phyloP scores from a whole-genome alignment of 2,797 vertebrate species.

The Paramormyrops hopkinsi region DNA sequence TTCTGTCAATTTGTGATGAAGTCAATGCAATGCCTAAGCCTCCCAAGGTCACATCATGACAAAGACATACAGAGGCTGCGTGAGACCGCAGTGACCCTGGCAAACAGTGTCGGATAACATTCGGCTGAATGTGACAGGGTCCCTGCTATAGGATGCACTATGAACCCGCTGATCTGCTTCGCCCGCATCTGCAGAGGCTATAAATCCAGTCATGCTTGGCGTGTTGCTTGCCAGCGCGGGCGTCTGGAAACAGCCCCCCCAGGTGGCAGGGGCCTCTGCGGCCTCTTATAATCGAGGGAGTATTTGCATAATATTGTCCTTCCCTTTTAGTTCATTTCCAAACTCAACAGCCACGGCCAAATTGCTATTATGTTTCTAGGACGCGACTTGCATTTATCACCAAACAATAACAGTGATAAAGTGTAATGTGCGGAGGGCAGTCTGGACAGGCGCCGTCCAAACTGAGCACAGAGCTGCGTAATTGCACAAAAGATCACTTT shows the following conservation, averaged over 20 bases:
- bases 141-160: conserved; percentile 4
- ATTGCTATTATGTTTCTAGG: conserved; percentile 20
- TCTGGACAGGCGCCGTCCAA: neutral
- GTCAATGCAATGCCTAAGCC: neutral
- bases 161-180: conserved; percentile 3
- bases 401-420: conserved; percentile 3
- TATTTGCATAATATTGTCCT: conserved; percentile 8
- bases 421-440: neutral
- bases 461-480: neutral
- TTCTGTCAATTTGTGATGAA: neutral
- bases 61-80: neutral
- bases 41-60: neutral
- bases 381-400: conserved; percentile 4
- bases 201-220: conserved; percentile 23
- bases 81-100: neutral
- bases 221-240: neutral
- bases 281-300: conserved; percentile 17
- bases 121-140: neutral
- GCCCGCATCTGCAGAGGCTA: conserved; percentile 12
- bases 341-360: conserved; percentile 16
- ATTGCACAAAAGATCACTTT: neutral
- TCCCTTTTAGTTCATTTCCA: conserved; percentile 13
- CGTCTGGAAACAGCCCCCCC: conserved; percentile 4
- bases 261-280: neutral
- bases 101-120: neutral